A percentile compares a stretch with the other conserved stretches of the same genome.
phyloP scores from a whole-genome alignment of 2,797 vertebrate species.

The Malacoraja senta region DNA sequence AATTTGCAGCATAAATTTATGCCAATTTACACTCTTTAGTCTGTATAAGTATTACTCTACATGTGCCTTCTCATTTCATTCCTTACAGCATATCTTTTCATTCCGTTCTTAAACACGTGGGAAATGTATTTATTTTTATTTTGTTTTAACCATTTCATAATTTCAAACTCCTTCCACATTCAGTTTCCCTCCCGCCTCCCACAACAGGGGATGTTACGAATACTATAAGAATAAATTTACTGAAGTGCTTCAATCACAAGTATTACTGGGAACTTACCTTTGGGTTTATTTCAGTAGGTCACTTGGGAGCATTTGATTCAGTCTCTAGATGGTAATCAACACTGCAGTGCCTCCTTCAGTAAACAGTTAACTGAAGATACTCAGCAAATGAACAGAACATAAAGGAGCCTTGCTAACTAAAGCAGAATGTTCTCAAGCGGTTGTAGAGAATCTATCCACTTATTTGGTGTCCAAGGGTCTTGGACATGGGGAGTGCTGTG shows the following conservation, averaged over 20 bases:
- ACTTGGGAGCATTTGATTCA: neutral
- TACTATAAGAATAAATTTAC: neutral
- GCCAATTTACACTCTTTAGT: neutral
- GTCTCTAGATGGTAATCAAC: neutral
- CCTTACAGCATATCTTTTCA: neutral
- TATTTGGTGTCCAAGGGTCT: neutral
- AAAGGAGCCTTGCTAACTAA: neutral
- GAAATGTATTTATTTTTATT: too few species aligned
- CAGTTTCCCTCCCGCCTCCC: neutral
- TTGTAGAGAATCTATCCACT: neutral
- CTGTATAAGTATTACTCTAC: neutral
- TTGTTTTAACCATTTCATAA: neutral
- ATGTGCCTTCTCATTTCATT: neutral
- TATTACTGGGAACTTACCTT: neutral
- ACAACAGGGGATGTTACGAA: neutral
- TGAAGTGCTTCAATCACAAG: neutral
- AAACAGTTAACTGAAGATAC: neutral
- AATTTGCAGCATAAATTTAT: neutral
- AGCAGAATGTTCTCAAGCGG: neutral
- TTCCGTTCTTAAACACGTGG: neutral
- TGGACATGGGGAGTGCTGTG: too few species aligned
- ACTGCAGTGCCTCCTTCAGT: neutral
- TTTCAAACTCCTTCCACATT: neutral
- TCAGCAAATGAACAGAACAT: neutral
- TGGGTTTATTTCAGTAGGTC: neutral